Evolutionary conservation across 2,888 invertebrate genomes (phyloP).

Genomic region (Clunio marinus): DNA sequence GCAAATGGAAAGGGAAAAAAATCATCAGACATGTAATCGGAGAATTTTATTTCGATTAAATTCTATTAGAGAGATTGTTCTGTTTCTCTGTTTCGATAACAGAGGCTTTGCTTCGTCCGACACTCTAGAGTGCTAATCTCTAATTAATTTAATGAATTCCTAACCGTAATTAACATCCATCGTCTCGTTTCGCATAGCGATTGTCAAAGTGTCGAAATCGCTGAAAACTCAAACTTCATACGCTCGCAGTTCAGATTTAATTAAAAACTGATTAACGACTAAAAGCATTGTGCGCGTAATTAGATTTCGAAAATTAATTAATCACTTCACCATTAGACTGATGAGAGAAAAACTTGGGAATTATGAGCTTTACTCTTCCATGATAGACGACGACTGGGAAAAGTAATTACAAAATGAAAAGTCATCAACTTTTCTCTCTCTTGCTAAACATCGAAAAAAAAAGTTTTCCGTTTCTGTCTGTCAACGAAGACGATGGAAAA

Average conservation of each 20-base stretch:
- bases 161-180: conserved; percentile 27
- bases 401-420: neutral
- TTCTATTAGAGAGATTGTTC: conserved; percentile 34
- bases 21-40: conserved; percentile 15
- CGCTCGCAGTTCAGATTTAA: conserved; percentile 7
- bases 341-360: neutral
- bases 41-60: conserved; percentile 23
- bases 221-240: neutral
- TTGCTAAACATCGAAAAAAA: no score
- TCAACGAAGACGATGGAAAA: conserved; percentile 18
- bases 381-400: neutral
- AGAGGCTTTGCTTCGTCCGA: neutral
- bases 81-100: neutral
- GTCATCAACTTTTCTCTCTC: neutral
- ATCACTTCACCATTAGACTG: conserved; percentile 11
- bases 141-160: conserved; percentile 39
- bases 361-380: neutral
- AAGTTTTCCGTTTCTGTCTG: conserved; percentile 13
- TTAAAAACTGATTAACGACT: conserved; percentile 17
- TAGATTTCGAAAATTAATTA: conserved; percentile 24
- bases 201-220: neutral
- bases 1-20: no score
- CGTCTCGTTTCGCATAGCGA: neutral
- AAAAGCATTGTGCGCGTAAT: conserved; percentile 19
- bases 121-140: conserved; percentile 29